Conservation (phyloP, 2,797 vertebrate species). For the Melanogrammus aeglefinus region DNA sequence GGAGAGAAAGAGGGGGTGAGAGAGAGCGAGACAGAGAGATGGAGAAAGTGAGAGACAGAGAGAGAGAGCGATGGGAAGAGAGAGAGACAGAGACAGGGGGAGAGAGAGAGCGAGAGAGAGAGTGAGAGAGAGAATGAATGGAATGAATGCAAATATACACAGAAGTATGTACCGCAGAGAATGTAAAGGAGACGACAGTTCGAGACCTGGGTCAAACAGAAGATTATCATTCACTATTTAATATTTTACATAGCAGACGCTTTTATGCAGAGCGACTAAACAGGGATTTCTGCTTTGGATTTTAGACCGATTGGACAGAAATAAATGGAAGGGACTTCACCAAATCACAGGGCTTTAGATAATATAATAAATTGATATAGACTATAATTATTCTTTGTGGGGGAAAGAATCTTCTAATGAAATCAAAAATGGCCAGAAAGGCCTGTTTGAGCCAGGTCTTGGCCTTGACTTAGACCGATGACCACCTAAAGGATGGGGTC, state of each 20-base stretch:
- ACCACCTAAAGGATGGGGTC: conserved; percentile 8
- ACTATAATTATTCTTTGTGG: no score
- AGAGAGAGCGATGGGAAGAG: conserved; percentile 24
- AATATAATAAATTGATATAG: no score
- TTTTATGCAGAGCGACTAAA: not conserved
- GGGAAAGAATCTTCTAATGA: no score
- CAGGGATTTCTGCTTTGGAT: not conserved
- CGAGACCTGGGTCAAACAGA: not conserved
- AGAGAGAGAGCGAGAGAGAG: not conserved
- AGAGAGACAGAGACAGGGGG: conserved; percentile 36
- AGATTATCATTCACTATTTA: not conserved
- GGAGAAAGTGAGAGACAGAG: conserved; percentile 9
- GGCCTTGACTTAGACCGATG: not conserved
- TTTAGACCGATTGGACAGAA: not conserved
- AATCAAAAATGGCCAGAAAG: not conserved
- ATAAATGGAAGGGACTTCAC: not conserved
- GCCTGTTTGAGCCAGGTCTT: conserved; percentile 2
- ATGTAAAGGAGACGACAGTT: not conserved
- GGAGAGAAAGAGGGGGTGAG: conserved; percentile 27
- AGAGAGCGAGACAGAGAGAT: conserved; percentile 4
- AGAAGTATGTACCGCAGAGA: not conserved
- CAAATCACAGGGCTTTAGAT: no score
- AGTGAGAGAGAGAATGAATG: not conserved
- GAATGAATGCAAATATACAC: not conserved
- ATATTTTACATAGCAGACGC: not conserved